These are phyloP conservation scores for Anastrepha ludens DNA, from an alignment of 1,140 invertebrate genomes.

Conservation along the genomic window DNA sequence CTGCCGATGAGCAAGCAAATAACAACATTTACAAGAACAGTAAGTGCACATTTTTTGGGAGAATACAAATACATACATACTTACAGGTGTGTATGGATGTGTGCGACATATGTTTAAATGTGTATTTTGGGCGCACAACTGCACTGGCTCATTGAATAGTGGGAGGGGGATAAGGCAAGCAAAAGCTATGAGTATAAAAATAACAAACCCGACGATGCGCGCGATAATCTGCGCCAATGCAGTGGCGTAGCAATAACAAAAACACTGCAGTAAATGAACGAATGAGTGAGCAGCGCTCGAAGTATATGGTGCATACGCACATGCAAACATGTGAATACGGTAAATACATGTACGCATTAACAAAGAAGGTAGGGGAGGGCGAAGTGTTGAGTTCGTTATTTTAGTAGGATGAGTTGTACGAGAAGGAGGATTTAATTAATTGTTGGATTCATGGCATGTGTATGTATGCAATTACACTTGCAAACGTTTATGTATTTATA, in stretches of 20 bases:
- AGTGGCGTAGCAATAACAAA: constrained; percentile 15
- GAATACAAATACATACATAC: neutral
- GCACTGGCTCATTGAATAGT: too few species aligned
- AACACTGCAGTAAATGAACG: neutral
- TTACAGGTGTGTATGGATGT: neutral
- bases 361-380: neutral
- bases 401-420: neutral
- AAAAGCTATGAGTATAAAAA: constrained; percentile 33
- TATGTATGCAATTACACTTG: neutral
- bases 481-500: neutral
- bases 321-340: neutral
- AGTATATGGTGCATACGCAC: neutral
- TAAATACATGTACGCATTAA: neutral
- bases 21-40: neutral
- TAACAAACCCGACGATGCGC: constrained; percentile 23
- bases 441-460: neutral
- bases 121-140: neutral
- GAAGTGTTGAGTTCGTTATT: neutral
- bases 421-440: neutral
- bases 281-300: neutral
- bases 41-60: neutral
- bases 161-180: neutral
- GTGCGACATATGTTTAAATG: neutral
- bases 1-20: neutral
- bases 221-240: constrained; percentile 58